Conservation (phyloP, 2,797 vertebrate genomes). For the Peromyscus aztecus region DNA sequence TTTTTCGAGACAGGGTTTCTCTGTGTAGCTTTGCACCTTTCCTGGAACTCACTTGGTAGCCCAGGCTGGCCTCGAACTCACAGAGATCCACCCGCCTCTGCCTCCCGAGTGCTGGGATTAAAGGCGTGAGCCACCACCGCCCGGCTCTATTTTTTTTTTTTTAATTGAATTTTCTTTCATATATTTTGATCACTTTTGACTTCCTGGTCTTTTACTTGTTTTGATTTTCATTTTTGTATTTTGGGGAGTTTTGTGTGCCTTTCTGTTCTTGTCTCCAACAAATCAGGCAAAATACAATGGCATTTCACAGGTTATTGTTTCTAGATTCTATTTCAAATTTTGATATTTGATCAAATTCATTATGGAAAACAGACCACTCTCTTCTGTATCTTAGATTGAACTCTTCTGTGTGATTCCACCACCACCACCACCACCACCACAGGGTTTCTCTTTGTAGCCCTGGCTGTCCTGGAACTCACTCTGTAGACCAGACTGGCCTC, state of each 20-base stretch:
- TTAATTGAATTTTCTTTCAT: neutral
- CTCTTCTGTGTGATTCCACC: neutral
- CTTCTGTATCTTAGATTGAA: neutral
- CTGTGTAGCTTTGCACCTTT: no score
- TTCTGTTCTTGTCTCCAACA: constrained; percentile 22
- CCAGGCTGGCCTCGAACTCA: no score
- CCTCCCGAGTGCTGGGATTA: no score
- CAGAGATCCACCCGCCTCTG: no score
- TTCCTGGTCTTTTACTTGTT: neutral
- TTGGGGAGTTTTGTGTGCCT: neutral
- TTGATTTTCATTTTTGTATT: neutral
- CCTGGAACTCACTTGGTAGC: no score
- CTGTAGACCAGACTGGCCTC: neutral
- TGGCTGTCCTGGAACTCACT: neutral
- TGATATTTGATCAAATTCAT: constrained; percentile 28
- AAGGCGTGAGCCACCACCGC: no score
- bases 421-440: no score
- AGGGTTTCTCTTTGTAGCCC: neutral
- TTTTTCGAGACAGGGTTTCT: no score
- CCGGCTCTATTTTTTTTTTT: no score
- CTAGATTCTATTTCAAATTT: neutral
- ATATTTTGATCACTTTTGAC: neutral
- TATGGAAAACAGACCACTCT: neutral
- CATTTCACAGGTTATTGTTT: constrained; percentile 39
- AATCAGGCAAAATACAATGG: neutral